Evolutionary conservation across 2,113 vertebrate genomes (phyloP).

Genomic region (Melanerpes aurifrons): DNA sequence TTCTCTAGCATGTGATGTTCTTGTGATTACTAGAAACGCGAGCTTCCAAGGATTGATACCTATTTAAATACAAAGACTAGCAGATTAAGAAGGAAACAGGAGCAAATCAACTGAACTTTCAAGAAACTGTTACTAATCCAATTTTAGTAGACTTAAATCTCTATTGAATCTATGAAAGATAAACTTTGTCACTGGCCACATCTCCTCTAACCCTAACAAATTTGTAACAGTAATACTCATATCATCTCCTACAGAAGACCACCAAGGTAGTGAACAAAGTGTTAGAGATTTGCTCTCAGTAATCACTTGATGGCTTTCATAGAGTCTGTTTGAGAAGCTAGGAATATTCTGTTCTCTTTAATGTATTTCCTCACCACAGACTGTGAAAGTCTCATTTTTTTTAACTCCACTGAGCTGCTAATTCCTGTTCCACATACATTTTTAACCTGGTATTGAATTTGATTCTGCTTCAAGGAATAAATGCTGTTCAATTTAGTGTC

Average conservation of each 20-base stretch:
- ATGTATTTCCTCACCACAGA: background rate
- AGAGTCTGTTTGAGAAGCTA: background rate
- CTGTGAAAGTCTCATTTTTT: background rate
- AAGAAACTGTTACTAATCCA: background rate
- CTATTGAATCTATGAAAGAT: background rate
- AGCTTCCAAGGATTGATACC: background rate
- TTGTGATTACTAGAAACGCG: constrained; percentile 37
- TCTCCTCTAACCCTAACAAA: background rate
- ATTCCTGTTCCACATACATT: background rate
- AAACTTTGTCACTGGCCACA: background rate
- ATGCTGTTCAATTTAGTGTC: background rate
- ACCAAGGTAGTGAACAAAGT: background rate
- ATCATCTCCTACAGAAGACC: background rate
- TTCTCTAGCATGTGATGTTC: constrained; percentile 25
- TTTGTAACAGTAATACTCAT: background rate
- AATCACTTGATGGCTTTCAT: background rate
- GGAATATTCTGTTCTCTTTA: background rate
- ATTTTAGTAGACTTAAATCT: background rate
- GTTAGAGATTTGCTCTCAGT: background rate
- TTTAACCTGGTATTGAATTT: background rate
- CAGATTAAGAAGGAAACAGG: background rate
- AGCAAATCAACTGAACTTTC: constrained; percentile 15
- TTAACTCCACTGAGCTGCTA: background rate
- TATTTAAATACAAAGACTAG: constrained; percentile 29
- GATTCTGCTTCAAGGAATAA: constrained; percentile 21